These are phyloP conservation scores for Drosophila prosaltans DNA, from an alignment of 1,140 invertebrate species.

Conservation along the genomic window DNA sequence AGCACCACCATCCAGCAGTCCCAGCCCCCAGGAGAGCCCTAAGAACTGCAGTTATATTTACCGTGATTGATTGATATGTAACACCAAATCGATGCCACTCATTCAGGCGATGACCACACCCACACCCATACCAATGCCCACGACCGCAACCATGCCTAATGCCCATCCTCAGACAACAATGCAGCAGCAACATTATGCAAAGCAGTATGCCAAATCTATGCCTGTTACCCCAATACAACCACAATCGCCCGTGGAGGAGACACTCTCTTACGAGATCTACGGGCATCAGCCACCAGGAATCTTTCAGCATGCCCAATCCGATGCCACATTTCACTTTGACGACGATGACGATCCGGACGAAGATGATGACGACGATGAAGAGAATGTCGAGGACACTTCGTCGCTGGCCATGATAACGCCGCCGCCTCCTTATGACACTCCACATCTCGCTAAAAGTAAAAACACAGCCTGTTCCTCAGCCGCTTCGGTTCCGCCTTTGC, in stretches of 20 bases:
- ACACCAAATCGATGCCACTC: constrained; percentile 83
- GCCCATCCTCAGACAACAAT: constrained; percentile 19
- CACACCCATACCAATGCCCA: constrained; percentile 31
- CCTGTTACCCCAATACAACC: constrained; percentile 77
- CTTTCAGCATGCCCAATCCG: constrained; percentile 45
- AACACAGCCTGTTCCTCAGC: constrained; percentile 5
- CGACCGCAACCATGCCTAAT: constrained; percentile 13
- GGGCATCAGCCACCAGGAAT: constrained; percentile 39
- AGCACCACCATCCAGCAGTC: constrained; percentile 82
- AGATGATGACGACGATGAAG: constrained; percentile 37
- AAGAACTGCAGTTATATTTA: constrained; percentile 83
- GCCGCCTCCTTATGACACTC: constrained; percentile 77
- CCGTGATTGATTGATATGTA: constrained; percentile 83
- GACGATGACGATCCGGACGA: constrained; percentile 30
- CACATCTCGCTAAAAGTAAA: constrained; percentile 33
- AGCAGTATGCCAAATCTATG: constrained; percentile 71
- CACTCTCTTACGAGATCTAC: constrained; percentile 65
- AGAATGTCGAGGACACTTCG: constrained; percentile 65
- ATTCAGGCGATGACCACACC: constrained; percentile 69
- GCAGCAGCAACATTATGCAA: constrained; percentile 36
- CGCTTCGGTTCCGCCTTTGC: constrained; percentile 38
- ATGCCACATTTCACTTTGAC: constrained; percentile 44
- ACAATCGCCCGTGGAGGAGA: constrained; percentile 67
- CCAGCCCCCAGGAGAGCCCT: constrained; percentile 83
- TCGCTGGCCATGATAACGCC: constrained; percentile 81